Conservation (phyloP, 2,888 invertebrate genomes). For the Cryptophagus acutangulus region DNA sequence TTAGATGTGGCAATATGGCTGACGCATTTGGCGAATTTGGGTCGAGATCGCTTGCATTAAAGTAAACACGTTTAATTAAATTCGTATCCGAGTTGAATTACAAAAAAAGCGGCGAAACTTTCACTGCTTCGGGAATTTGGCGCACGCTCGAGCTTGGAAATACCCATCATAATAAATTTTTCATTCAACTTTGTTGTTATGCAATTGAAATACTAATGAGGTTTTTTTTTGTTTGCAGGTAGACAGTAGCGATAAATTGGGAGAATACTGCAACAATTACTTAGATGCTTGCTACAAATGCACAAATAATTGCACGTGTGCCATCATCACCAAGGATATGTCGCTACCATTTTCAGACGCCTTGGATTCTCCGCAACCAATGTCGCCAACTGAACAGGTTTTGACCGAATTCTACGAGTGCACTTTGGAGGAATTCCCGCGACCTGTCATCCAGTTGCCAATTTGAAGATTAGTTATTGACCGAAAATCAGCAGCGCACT, state of each 20-base stretch:
- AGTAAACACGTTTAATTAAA: no score
- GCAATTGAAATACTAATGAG: constrained; percentile 7
- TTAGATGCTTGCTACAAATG: constrained; percentile 46
- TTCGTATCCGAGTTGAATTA: no score
- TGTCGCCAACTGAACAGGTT: constrained; percentile 59
- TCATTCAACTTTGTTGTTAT: no score
- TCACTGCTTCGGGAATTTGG: no score
- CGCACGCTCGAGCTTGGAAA: no score
- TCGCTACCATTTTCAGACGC: constrained; percentile 33
- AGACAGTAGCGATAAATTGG: constrained; percentile 52
- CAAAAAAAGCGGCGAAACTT: no score
- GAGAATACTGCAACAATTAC: constrained; percentile 49
- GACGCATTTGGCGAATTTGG: no score
- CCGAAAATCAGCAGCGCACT: no score
- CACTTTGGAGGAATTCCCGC: constrained; percentile 58
- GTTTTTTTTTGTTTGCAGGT: constrained; percentile 51
- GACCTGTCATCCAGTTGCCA: constrained; percentile 63
- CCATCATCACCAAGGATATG: constrained; percentile 51
- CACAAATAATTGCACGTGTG: constrained; percentile 53
- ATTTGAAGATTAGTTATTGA: no score
- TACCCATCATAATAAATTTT: no score
- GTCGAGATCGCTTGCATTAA: no score
- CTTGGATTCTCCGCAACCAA: constrained; percentile 15
- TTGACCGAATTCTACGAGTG: constrained; percentile 64
- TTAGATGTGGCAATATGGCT: no score